phyloP scores from a whole-genome alignment of 2,113 vertebrate genomes.

The Symphodus melops region DNA sequence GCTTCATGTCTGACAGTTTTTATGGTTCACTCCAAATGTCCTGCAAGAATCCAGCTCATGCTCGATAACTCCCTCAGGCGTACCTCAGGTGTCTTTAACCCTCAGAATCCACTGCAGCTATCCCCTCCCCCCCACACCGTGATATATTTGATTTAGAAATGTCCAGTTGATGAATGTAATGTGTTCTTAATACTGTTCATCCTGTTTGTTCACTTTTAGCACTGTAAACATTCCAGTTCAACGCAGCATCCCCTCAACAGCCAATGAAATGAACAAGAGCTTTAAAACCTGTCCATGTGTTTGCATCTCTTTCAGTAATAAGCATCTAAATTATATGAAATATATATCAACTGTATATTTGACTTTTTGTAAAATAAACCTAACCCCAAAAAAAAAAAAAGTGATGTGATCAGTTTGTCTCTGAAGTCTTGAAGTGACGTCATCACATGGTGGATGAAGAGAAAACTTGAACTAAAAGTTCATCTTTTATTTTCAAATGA shows the following conservation, averaged over 20 bases:
- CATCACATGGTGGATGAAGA: neutral
- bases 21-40: constrained; percentile 19
- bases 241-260: constrained; percentile 25
- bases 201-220: constrained; percentile 67
- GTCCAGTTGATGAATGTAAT: constrained; percentile 71
- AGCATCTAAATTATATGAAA: constrained; percentile 76
- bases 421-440: neutral
- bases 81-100: constrained; percentile 46
- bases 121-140: neutral
- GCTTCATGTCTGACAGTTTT: constrained; percentile 11
- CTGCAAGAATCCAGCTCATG: constrained; percentile 32
- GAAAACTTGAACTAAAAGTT: no score
- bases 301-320: constrained; percentile 61
- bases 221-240: constrained; percentile 79
- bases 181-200: constrained; percentile 80
- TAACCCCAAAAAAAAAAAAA: constrained; percentile 53
- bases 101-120: constrained; percentile 17
- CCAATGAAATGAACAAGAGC: constrained; percentile 42
- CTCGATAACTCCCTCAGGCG: constrained; percentile 15
- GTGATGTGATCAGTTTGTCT: neutral
- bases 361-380: constrained; percentile 78
- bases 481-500: no score
- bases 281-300: constrained; percentile 42
- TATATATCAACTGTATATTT: constrained; percentile 79
- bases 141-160: constrained; percentile 36